Evolutionary conservation across 1,140 invertebrate genomes (phyloP).

Genomic region (Neodiprion virginianus): DNA sequence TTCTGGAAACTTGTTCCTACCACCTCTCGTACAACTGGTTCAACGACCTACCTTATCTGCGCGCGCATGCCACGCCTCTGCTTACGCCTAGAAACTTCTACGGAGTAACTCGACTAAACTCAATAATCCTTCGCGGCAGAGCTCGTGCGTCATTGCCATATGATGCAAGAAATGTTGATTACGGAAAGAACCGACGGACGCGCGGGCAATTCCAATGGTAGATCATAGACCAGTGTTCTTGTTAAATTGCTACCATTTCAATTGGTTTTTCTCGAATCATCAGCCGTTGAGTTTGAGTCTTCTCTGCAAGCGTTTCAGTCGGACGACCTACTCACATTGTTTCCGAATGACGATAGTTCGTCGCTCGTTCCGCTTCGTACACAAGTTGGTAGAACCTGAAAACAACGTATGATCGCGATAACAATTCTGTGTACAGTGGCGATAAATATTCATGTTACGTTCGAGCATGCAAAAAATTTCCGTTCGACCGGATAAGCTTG

Average conservation of each 20-base stretch:
- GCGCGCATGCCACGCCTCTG: constrained; percentile 1
- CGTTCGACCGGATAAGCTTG: background rate
- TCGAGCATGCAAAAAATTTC: background rate
- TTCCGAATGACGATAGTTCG: no score
- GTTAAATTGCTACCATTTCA: background rate
- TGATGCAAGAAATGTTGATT: background rate
- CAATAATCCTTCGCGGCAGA: background rate
- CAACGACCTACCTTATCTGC: background rate
- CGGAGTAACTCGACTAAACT: no score
- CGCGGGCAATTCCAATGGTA: background rate
- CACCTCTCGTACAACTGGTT: background rate
- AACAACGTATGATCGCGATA: background rate
- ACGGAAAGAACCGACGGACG: constrained; percentile 1
- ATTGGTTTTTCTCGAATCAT: background rate
- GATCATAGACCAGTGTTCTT: constrained; percentile 2
- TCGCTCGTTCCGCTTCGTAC: no score
- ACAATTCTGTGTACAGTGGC: background rate
- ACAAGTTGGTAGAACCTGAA: no score
- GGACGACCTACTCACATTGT: background rate
- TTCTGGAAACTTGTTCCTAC: background rate
- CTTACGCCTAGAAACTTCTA: background rate
- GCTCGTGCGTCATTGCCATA: background rate
- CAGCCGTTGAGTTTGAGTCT: background rate
- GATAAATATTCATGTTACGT: background rate
- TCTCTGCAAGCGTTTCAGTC: background rate